Evolutionary conservation across 2,888 invertebrate genomes (phyloP), one percentile per base, ranked within the genome.

Genomic region (Drosophila trichaetosa): DNA sequence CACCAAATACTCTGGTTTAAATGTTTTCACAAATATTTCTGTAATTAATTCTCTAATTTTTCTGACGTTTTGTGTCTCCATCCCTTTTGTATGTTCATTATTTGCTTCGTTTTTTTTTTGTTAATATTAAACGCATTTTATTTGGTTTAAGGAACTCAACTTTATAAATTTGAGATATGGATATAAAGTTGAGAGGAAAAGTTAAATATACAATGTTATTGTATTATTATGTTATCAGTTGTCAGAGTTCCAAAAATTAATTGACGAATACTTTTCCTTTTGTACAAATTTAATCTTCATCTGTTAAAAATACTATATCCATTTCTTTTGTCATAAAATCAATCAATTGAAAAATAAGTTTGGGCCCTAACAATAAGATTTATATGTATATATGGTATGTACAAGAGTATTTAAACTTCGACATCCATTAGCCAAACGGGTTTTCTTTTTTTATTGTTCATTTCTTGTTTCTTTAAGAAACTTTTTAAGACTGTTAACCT

Each of bases 11-110:
- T 48, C 29, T 48, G 10, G 60, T 42, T 36, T 49, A 69, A 69
- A 31, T 60, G 51, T 59, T 58, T 71, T 58, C 54, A 38, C 48
- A 64, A 64, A 66, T 71, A 61, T 60, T 54, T 63, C 66, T 57
- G 46, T 67, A 76, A 76, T 76, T 76, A 76, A 76, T 64, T 71
- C 60, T 21, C 21, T n/a, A 36, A 38, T 46, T 59, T 53, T 58
- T 27, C 42, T 8, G 21, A 46, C 29, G 36, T 29, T 16, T 18
- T 56, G 27, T 51, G 34, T 24, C 6, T 4, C n/a, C 33, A 46
- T 48, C 34, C 29, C 31, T 27, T 42, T 70, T 70, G 36, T 49
- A 49, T 53, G 18, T 36, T 24, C 16, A 24, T 49, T 67, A 33
- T 64, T 64, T 11, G 13, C 51, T 60, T 52, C 60, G 33, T 48